Evolutionary conservation across 2,113 vertebrate genomes (phyloP), one percentile per base, ranked within the genome.

Genomic region (Heptranchias perlo): DNA sequence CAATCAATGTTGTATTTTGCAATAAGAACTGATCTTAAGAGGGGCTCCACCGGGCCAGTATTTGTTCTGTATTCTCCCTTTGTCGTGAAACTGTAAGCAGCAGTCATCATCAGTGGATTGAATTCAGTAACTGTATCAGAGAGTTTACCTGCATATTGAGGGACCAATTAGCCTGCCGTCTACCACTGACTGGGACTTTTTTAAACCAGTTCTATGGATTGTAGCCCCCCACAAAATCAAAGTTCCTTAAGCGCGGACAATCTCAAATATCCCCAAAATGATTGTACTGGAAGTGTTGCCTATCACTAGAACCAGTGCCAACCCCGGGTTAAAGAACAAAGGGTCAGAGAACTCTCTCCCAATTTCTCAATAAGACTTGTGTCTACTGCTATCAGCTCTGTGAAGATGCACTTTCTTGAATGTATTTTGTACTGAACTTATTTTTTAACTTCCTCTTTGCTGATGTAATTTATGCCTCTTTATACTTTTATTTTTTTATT

Each of bases 311-410:
- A 96, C 96, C 96, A 96, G 96, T 97, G 96, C 96, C 94, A 0
- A 84, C 78, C 96, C 96, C 96, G 86, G 11, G 96, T 96, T 96
- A 96, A 95, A 96, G 96, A 93, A 97, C 96, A 97, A 97, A 97
- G 97, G 35, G 89, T 39, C 89, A 93, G 58, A 93, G 89, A 62
- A 21, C 16, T 62, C 86, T 52, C 84, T 89, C 86, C 86, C 86
- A 93, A 18, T 39, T 62, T 93, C 89, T 23, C 35, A 62, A 93
- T n/a, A 93, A 62, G 58, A 39, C 11, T 11, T n/a, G 97, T 98
- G 98, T 98, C 99, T 98, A 99, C 99, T 99, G 96, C 96, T 98
- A 98, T 98, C 98, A 99, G 98, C 98, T 98, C 98, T 97, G 97
- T 98, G 97, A 97, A 97, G 97, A 91, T 95, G 97, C 97, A 96